phyloP scores from a whole-genome alignment of 2,888 invertebrate species.

The Tetheella fluctuosa region DNA sequence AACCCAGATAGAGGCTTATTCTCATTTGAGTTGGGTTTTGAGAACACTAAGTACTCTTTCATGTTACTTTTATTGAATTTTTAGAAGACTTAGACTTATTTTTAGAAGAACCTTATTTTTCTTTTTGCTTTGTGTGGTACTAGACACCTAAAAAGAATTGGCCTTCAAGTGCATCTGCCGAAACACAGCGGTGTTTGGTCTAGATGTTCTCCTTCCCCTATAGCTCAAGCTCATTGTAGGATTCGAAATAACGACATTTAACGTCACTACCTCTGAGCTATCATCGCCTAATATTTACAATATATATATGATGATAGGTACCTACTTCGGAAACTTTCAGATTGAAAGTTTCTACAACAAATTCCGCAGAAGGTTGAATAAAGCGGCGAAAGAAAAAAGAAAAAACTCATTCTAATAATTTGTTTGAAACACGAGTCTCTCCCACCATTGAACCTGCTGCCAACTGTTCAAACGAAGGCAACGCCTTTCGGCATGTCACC shows the following conservation, averaged over 20 bases:
- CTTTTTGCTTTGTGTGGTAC: too few relatives aligned
- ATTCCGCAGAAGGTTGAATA: constrained; percentile 18
- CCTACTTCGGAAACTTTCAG: too few relatives aligned
- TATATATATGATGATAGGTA: too few relatives aligned
- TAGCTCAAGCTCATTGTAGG: too few relatives aligned
- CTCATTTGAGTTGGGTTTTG: constrained; percentile 38
- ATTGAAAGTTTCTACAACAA: constrained; percentile 2
- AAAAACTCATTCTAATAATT: constrained; percentile 53
- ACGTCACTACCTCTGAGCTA: too few relatives aligned
- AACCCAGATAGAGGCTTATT: constrained; percentile 43
- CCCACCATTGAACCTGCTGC: constrained; percentile 55
- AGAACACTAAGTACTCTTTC: background rate
- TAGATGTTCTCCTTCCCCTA: too few relatives aligned
- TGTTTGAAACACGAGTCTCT: constrained; percentile 55
- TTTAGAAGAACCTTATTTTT: too few relatives aligned
- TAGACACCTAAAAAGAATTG: too few relatives aligned
- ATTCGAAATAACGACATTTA: too few relatives aligned
- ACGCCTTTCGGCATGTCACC: constrained; percentile 74
- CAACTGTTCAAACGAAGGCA: constrained; percentile 79
- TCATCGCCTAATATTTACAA: too few relatives aligned
- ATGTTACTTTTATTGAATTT: background rate
- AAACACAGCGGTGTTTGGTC: too few relatives aligned
- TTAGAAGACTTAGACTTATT: background rate
- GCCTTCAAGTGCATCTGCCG: too few relatives aligned
- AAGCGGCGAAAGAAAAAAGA: constrained; percentile 47